Base-by-base conservation (phyloP, 2,113 vertebrate species). In the Eptesicus fuscus region DNA sequence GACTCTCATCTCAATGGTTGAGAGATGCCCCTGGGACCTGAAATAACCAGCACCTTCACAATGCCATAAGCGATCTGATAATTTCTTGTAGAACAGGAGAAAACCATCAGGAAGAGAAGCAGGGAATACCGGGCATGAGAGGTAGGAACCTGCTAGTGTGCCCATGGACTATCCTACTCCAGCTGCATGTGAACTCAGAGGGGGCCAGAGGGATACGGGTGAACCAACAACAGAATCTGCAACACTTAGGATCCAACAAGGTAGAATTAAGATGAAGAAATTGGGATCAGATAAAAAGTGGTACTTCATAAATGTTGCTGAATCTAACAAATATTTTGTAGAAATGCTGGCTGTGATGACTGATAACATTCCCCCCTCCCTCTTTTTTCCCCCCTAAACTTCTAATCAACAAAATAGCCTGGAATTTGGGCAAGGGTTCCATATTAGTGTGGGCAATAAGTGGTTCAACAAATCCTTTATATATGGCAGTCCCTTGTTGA, bases 311-410 rank as follows among this genome's bases (percentile, higher is more conserved):
- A 69, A 80, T 44, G 49, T 37, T 74, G 42, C 5, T 70, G 11
- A 83, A 83, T 86, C 47, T 49, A 42, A 42, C 9, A 90, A 71
- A 47, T 83, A 53, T 56, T 95, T 93, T 94, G 35, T 80, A 87
- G 71, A 69, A 83, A 93, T 12, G 0, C n/a, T 73, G 30, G 2
- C 30, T 79, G 1, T 74, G 32, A 44, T 59, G 20, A 83, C n/a
- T 30, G 23, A 61, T 35, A 84, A 76, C 42, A 37, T 18, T 56
- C 23, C 20, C 56, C 8, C 22, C 56, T 7, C 53, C 51, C 53
- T 53, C 53, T 53, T 51, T 42, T 35, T 10, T 25, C 32, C 4
- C 35, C 69, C 74, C 13, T 86, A 37, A 44, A 87, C 16, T 49
- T 80, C 32, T 37, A 80, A 37, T 56, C 23, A 92, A 40, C 56